phyloP scores from a whole-genome alignment of 2,888 invertebrate species.

The Eupithecia vulgata region DNA sequence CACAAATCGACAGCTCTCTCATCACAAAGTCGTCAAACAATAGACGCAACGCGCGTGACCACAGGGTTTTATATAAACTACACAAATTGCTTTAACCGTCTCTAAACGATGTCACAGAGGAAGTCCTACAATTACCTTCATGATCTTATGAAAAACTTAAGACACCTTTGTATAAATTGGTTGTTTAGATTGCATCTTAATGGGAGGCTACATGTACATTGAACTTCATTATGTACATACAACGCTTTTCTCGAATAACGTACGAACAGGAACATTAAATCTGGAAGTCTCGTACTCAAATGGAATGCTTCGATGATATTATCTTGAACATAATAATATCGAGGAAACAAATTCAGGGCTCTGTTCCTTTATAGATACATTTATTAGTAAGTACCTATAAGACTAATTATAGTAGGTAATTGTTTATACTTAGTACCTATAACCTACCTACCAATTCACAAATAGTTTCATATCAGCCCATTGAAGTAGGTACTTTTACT shows the following conservation, averaged over 20 bases:
- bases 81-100: constrained; percentile 74
- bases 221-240: constrained; percentile 26
- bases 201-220: constrained; percentile 33
- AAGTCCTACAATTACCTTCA: constrained; percentile 68
- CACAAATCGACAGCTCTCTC: constrained; percentile 54
- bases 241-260: too few relatives aligned
- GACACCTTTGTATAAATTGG: constrained; percentile 39
- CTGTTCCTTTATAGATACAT: neutral
- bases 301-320: neutral
- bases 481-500: too few relatives aligned
- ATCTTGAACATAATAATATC: neutral
- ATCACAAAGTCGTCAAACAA: constrained; percentile 62
- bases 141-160: constrained; percentile 54
- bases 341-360: neutral
- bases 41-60: constrained; percentile 61
- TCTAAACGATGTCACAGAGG: constrained; percentile 75
- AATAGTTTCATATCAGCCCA: too few relatives aligned
- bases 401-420: too few relatives aligned
- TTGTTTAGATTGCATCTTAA: constrained; percentile 35
- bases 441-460: too few relatives aligned
- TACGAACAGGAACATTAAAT: too few relatives aligned
- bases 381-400: too few relatives aligned
- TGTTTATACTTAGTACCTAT: too few relatives aligned
- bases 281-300: neutral
- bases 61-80: constrained; percentile 74